phyloP scores from a whole-genome alignment of 2,888 invertebrate species.

The Apodemia mormo region DNA sequence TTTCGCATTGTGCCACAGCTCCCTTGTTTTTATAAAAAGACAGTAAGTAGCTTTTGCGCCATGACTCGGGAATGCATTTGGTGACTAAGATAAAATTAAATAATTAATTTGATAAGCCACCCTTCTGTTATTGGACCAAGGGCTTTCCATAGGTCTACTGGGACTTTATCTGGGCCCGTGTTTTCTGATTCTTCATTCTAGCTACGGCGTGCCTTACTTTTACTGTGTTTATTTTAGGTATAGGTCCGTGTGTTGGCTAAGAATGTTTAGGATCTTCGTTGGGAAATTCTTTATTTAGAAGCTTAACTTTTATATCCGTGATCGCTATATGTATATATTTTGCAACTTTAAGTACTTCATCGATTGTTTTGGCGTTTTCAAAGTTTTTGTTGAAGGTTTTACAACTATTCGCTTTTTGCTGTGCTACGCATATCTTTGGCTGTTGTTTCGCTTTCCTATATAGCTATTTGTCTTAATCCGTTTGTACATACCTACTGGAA shows the following conservation, averaged over 20 bases:
- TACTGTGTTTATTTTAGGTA: neutral
- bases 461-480: neutral
- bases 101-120: no score
- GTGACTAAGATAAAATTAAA: slow-evolving; percentile 10
- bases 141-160: slow-evolving; percentile 21
- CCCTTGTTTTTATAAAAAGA: slow-evolving; percentile 26
- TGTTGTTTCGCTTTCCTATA: neutral
- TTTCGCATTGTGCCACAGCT: slow-evolving; percentile 28
- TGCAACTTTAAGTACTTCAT: slow-evolving; percentile 13
- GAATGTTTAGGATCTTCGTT: neutral
- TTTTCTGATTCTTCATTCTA: neutral
- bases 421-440: neutral
- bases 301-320: slow-evolving; percentile 7
- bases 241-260: neutral
- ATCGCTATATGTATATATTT: slow-evolving; percentile 5
- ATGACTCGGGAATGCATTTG: slow-evolving; percentile 13
- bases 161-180: neutral
- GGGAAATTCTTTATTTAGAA: slow-evolving; percentile 23
- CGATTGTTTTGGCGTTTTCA: neutral
- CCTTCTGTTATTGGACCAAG: neutral
- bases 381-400: neutral
- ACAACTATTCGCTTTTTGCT: neutral
- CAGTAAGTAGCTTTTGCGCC: slow-evolving; percentile 7
- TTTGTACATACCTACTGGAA: no score
- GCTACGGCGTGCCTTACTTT: no score